Percentiles rank a stretch among this genome's conserved stretches.
Evolutionary conservation across 2,888 invertebrate species (phyloP).

Genomic region (Nomada ruficornis): DNA sequence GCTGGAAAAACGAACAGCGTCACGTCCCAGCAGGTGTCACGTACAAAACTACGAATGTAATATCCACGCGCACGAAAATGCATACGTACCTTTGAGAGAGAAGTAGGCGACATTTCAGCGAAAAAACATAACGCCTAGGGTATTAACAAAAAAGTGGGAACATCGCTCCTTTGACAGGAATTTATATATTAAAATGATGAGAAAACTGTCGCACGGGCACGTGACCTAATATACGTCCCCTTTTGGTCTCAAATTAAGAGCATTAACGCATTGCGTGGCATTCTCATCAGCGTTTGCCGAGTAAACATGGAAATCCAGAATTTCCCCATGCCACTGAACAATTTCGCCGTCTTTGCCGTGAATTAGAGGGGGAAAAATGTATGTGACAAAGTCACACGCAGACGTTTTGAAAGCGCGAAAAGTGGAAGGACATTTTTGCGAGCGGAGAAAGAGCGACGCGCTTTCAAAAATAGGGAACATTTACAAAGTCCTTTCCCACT

Average conservation of each 20-base stretch:
- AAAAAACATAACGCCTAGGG: too few species aligned
- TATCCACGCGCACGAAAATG: background rate
- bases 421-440: background rate
- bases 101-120: background rate
- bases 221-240: too few species aligned
- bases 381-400: slow-evolving; percentile 10
- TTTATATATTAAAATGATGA: background rate
- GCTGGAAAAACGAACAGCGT: background rate
- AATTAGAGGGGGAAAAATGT: background rate
- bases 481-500: background rate
- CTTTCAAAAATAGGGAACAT: slow-evolving; percentile 14
- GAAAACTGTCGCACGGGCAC: background rate
- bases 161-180: background rate
- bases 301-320: background rate
- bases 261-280: too few species aligned
- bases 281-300: background rate
- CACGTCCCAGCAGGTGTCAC: background rate
- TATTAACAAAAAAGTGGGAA: background rate
- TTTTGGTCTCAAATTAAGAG: background rate
- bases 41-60: background rate
- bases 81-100: background rate
- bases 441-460: background rate
- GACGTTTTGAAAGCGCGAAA: slow-evolving; percentile 1
- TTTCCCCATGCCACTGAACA: background rate
- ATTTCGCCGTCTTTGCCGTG: background rate